Base-by-base conservation (phyloP, 2,113 vertebrate species). In the Dicentrarchus labrax region DNA sequence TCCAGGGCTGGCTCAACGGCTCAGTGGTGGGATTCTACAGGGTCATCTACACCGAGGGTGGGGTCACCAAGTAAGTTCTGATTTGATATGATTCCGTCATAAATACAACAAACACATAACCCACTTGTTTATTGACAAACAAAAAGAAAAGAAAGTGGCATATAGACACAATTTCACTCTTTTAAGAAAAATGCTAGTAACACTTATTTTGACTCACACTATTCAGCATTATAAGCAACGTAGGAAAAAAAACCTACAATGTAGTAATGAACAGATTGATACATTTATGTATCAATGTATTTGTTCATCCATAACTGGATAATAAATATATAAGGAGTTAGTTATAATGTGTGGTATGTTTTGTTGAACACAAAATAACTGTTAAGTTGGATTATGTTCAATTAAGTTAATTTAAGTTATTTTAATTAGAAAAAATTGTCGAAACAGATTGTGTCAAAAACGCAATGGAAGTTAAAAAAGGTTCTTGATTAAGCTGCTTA, bases 11-110 rank as follows among this genome's bases (percentile, higher is more conserved):
- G 95, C 96, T 99, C 64, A 97, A 97, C 0, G 96, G 96, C 74
- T 98, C 98, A 0, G 94, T 99, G 39, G 98, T 99, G 85, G 98
- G 98, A 0, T 99, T 99, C 86, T 99, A 99, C 78, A 95, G 94
- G 72, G 98, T 98, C 24, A 96, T 96, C 2, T 99, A 99, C 90
- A 82, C 45, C 4, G 98, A 99, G 79, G 56, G 92, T 0, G 96
- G 93, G 30, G 0, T 62, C 6, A 89, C 41, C 88, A 99, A 96
- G 98, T 99, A 96, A 96, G 94, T 90, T 48, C 13, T 36, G 30
- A 30, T 30, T 5, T 53, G 50, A 41, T 76, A 56, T 24, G 8
- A 15, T 78, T 60, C 9, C 19, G 13, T 50, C 56, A 68, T 16
- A n/a, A 1, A 47, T 0, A n/a, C n/a, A 38, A 56, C 16, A 45